These are phyloP conservation scores for Oryzias curvinotus DNA, from an alignment of 2,113 vertebrate species.

Conservation along the genomic window DNA sequence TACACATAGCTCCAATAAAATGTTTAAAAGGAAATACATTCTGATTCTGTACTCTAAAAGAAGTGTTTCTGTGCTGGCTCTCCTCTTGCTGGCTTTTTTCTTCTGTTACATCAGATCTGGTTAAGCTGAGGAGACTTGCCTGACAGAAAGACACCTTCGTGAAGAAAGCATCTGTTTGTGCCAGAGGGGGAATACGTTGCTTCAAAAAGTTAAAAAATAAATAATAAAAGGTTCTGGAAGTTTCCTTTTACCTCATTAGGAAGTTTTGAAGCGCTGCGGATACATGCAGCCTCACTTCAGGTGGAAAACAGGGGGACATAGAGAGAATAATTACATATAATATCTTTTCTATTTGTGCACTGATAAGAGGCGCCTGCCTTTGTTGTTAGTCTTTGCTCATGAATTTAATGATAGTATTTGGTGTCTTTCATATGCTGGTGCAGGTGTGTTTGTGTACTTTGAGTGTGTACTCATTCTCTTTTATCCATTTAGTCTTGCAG, in stretches of 20 bases:
- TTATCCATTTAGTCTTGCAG: constrained; percentile 11
- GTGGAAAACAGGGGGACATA: background rate
- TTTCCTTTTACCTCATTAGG: constrained; percentile 33
- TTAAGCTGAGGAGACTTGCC: constrained; percentile 16
- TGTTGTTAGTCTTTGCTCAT: constrained; percentile 16
- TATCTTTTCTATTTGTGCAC: constrained; percentile 14
- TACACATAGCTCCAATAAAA: no score
- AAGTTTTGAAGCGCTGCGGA: constrained; percentile 21
- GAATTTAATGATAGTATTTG: constrained; percentile 9
- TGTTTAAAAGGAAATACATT: no score
- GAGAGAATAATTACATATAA: background rate
- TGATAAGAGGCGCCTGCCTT: constrained; percentile 11
- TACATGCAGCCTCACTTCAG: constrained; percentile 23
- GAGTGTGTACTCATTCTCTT: background rate
- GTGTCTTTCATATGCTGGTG: background rate
- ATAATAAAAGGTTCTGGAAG: background rate
- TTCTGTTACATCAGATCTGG: constrained; percentile 1
- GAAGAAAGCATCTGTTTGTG: constrained; percentile 5
- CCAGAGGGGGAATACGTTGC: constrained; percentile 24
- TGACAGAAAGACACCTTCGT: constrained; percentile 20
- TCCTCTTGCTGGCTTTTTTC: background rate
- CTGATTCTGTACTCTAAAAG: no score
- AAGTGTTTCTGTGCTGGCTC: no score
- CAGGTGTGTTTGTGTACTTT: constrained; percentile 5
- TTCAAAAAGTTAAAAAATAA: background rate